phyloP scores from a whole-genome alignment of 2,888 invertebrate species.

The Gymnoscelis rufifasciata region DNA sequence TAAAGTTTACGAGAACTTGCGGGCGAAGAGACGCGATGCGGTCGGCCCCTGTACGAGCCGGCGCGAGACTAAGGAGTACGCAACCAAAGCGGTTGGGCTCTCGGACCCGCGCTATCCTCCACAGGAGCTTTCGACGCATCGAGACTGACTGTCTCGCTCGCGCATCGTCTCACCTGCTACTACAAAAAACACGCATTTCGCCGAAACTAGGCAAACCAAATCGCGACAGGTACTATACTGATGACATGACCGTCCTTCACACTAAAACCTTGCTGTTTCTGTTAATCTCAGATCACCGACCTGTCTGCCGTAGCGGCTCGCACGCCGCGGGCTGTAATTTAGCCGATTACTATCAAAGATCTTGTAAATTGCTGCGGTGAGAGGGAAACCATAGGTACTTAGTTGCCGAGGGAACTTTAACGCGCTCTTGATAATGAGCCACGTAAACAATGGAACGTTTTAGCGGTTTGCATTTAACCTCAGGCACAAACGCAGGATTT shows the following conservation, averaged over 20 bases:
- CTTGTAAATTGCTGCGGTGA: conserved; percentile 49
- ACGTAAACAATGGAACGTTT: conserved; percentile 59
- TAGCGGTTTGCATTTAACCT: conserved; percentile 58
- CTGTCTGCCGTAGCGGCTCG: conserved; percentile 35
- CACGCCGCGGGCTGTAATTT: conserved; percentile 53
- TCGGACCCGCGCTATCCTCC: conserved; percentile 30
- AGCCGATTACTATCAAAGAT: conserved; percentile 56
- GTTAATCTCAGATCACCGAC: conserved; percentile 17
- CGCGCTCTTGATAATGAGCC: conserved; percentile 46
- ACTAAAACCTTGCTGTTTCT: conserved; percentile 5
- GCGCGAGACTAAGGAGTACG: conserved; percentile 61
- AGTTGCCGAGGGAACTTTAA: conserved; percentile 27
- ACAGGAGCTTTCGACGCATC: conserved; percentile 56
- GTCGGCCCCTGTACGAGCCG: conserved; percentile 55
- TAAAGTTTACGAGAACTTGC: conserved; percentile 62
- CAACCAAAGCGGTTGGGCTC: neutral
- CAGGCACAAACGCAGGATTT: conserved; percentile 56
- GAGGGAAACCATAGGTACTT: conserved; percentile 28
- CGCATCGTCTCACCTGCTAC: conserved; percentile 64
- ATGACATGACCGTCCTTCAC: conserved; percentile 29
- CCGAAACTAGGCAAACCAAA: conserved; percentile 66
- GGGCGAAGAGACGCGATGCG: conserved; percentile 41
- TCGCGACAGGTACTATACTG: conserved; percentile 39
- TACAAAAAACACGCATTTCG: conserved; percentile 68
- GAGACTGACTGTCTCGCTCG: conserved; percentile 56